Base-by-base conservation (phyloP, 2,797 vertebrate species). In the Dendrocincla tyrannina region DNA sequence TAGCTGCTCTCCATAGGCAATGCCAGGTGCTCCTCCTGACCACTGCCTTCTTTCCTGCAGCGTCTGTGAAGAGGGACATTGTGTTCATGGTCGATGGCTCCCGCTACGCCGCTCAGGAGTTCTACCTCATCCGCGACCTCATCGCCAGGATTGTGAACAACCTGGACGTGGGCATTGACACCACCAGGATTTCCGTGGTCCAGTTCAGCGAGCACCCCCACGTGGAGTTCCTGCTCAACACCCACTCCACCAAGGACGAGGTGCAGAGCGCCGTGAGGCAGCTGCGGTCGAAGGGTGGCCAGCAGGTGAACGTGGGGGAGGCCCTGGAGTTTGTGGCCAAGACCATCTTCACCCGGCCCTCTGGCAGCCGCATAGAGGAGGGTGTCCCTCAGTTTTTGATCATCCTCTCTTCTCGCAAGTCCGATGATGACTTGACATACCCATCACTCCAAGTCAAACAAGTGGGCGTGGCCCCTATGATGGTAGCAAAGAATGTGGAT, bases 31-130 rank as follows among this genome's bases (percentile, higher is more conserved):
- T 33, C 50, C 25, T 37, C 28, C 73, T 96, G 66, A 95, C 62
- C 5, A 1, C 2, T 73, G 35, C 50, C 32, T 79, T 85, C 84
- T 87, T 41, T 70, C 78, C 95, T 35, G 4, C 94, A 98, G 98
- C 6, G 32, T 98, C 98, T 67, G 96, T 94, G 92, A 99, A 99
- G 96, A 98, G 98, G 84, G 99, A 99, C 2, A 88, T 99, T 0
- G 99, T 99, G 20, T 99, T 99, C 95, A 98, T 99, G 63, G 97
- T 99, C 22, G 99, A 99, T 3, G 99, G 99, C 42, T 98, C 99
- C 62, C 98, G 98, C 59, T 97, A 95, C 0, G 97, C 98, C 0
- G 95, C 96, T 10, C 96, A 96, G 28, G 98, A 99, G 63, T 99
- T 99, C 85, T 95, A 97, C 93, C 91, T 98, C 35, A 80, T 99